Conservation (phyloP, 64 coral and sea anemone species). For the Montipora sp. region DNA sequence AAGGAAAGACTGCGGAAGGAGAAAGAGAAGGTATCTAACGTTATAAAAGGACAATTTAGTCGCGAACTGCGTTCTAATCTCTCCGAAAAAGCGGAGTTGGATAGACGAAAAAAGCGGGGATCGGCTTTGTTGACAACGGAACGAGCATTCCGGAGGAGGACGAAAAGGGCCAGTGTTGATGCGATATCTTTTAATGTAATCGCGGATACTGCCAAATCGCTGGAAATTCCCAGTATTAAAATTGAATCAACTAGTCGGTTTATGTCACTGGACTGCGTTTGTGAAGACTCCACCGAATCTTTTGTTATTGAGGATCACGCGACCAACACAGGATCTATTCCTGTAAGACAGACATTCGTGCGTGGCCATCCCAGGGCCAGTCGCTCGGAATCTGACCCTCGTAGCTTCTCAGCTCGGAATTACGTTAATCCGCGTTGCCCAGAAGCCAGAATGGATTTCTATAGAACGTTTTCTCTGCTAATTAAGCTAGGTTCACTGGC, state of each 20-base stretch:
- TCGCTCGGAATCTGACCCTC: constrained; percentile 69
- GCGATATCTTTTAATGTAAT: not conserved
- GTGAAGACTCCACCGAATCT: constrained; percentile 34
- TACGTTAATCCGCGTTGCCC: constrained; percentile 48
- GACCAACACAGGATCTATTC: constrained; percentile 13
- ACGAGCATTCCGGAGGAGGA: constrained; percentile 77
- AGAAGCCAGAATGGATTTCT: constrained; percentile 76
- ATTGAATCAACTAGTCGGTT: constrained; percentile 81
- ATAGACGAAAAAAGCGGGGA: constrained; percentile 68
- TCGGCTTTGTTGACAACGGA: constrained; percentile 59
- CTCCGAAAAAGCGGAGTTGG: constrained; percentile 63
- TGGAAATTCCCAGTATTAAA: constrained; percentile 83
- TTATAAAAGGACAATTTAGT: constrained; percentile 55
- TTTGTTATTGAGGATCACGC: not conserved
- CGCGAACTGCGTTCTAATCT: constrained; percentile 6
- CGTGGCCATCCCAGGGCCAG: constrained; percentile 19
- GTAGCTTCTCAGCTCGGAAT: constrained; percentile 15
- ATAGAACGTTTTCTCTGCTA: constrained; percentile 85
- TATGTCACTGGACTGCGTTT: constrained; percentile 85
- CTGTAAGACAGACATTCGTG: not conserved
- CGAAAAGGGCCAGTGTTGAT: constrained; percentile 78
- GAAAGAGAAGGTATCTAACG: constrained; percentile 49
- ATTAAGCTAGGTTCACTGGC: constrained; percentile 86
- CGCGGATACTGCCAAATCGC: constrained; percentile 12
- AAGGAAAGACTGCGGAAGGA: constrained; percentile 76